Conservation (phyloP, 2,888 invertebrate species). For the Cistogaster globosa region DNA sequence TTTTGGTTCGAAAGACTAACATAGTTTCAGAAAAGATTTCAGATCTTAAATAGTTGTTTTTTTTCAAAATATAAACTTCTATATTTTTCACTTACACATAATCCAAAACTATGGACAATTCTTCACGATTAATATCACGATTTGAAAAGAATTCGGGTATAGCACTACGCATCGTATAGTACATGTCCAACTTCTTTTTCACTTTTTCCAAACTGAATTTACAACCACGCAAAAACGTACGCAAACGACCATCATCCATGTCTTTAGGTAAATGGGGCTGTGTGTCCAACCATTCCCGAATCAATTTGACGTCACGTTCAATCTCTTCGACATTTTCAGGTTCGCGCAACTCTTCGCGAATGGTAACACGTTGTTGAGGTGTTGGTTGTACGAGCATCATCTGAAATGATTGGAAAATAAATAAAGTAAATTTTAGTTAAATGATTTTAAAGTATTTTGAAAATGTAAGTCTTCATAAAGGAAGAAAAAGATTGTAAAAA, state of each 20-base stretch:
- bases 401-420: constrained; percentile 72
- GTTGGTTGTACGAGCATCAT: constrained; percentile 87
- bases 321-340: constrained; percentile 84
- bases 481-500: no score
- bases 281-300: constrained; percentile 88
- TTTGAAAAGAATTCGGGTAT: constrained; percentile 92
- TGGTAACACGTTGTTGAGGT: constrained; percentile 87
- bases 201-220: constrained; percentile 94
- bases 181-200: constrained; percentile 93
- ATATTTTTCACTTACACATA: constrained; percentile 85
- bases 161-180: constrained; percentile 92
- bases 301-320: constrained; percentile 85
- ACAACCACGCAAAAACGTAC: constrained; percentile 92
- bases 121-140: constrained; percentile 89
- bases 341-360: constrained; percentile 88
- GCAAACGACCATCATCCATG: constrained; percentile 89
- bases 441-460: background rate
- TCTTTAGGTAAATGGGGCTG: constrained; percentile 87
- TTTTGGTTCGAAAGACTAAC: no score
- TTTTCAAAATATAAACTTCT: no score
- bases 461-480: no score
- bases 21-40: no score
- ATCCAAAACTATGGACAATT: constrained; percentile 88
- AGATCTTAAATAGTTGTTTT: no score
- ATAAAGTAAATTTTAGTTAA: background rate